phyloP scores from a whole-genome alignment of 2,888 invertebrate genomes.

The Papilio protenor region DNA sequence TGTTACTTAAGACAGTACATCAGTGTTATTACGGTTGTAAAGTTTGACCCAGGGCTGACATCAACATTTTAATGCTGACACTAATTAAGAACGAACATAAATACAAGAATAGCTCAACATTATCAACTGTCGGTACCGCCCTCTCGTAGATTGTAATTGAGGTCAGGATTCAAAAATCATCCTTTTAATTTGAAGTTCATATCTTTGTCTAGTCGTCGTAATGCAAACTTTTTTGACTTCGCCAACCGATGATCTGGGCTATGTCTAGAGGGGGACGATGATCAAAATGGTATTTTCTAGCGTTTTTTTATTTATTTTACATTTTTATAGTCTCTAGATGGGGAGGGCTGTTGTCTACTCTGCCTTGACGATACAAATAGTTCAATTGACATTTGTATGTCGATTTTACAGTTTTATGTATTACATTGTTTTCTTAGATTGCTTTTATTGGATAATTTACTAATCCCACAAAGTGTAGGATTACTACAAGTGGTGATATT shows the following conservation, averaged over 20 bases:
- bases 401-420: neutral
- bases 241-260: no score
- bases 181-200: neutral
- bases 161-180: neutral
- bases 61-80: slow-evolving; percentile 9
- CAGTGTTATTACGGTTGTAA: slow-evolving; percentile 49
- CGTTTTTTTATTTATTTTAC: no score
- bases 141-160: neutral
- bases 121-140: neutral
- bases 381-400: neutral
- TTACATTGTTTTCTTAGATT: neutral
- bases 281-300: no score
- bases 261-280: no score
- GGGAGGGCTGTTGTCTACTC: no score
- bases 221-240: no score
- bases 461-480: slow-evolving; percentile 14
- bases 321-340: no score
- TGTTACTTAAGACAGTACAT: slow-evolving; percentile 52
- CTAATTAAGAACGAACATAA: slow-evolving; percentile 21
- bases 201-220: no score
- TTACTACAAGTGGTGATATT: slow-evolving; percentile 4
- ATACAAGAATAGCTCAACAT: neutral
- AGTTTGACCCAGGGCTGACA: slow-evolving; percentile 43
- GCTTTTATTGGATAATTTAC: slow-evolving; percentile 21
- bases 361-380: neutral